Evolutionary conservation across 2,888 invertebrate genomes (phyloP).

Genomic region (Fragum whitleyi): DNA sequence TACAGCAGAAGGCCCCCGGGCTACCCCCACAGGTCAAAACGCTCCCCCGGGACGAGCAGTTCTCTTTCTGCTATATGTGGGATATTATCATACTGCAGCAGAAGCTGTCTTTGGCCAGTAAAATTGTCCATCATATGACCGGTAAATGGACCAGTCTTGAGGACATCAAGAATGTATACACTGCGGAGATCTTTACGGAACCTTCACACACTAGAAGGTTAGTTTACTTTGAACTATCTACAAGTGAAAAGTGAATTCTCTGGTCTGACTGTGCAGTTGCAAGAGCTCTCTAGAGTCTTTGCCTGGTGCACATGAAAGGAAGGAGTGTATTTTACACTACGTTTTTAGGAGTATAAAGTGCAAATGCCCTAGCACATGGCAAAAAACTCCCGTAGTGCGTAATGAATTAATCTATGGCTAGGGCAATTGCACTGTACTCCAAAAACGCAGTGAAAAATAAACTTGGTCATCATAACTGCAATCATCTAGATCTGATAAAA

Average conservation of each 20-base stretch:
- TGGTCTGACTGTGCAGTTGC: no score
- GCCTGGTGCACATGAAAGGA: no score
- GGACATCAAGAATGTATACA: slow-evolving; percentile 79
- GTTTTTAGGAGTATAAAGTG: neutral
- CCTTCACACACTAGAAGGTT: slow-evolving; percentile 53
- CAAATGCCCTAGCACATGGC: no score
- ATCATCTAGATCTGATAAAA: no score
- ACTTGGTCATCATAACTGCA: no score
- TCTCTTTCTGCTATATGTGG: slow-evolving; percentile 46
- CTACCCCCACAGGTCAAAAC: slow-evolving; percentile 51
- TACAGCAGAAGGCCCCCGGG: slow-evolving; percentile 40
- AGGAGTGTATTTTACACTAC: neutral
- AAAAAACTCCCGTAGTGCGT: no score
- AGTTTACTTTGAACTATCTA: neutral
- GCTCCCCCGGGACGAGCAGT: slow-evolving; percentile 43
- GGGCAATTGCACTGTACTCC: no score
- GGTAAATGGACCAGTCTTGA: slow-evolving; percentile 80
- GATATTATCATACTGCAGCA: slow-evolving; percentile 37
- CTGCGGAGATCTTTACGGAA: slow-evolving; percentile 58
- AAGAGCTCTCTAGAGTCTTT: no score
- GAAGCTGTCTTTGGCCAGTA: slow-evolving; percentile 44
- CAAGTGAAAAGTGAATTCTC: neutral
- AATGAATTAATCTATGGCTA: no score
- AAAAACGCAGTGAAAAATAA: no score
- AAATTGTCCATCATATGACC: slow-evolving; percentile 64